phyloP scores from a whole-genome alignment of 2,113 vertebrate genomes.

The Caracal caracal region DNA sequence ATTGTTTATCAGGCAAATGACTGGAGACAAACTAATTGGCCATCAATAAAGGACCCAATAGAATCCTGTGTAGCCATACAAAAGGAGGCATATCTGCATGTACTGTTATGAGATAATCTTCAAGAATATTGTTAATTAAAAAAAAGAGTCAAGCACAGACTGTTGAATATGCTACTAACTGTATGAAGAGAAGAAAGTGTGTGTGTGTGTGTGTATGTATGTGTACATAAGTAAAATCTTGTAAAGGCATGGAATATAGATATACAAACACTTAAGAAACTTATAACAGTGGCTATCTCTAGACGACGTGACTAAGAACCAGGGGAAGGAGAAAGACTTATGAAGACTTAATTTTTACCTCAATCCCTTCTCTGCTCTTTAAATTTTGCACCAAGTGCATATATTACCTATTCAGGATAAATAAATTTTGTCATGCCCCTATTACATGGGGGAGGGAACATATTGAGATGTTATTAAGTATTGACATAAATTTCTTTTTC shows the following conservation, averaged over 20 bases:
- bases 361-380: background rate
- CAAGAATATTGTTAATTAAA: background rate
- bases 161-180: background rate
- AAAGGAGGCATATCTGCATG: background rate
- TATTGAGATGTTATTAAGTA: slow-evolving; percentile 30
- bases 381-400: background rate
- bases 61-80: background rate
- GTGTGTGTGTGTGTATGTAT: background rate
- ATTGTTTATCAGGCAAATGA: background rate
- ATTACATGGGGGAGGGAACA: background rate
- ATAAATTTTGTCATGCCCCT: background rate
- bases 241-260: background rate
- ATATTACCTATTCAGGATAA: slow-evolving; percentile 16
- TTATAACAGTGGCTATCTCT: background rate
- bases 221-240: background rate
- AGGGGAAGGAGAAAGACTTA: background rate
- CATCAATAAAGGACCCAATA: background rate
- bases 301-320: background rate
- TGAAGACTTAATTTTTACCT: background rate
- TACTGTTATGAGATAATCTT: background rate
- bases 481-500: slow-evolving; percentile 18
- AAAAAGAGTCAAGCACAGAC: background rate
- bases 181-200: background rate
- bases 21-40: background rate
- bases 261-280: background rate